phyloP scores from a whole-genome alignment of 1,140 invertebrate genomes.

The Pectinophora gossypiella region DNA sequence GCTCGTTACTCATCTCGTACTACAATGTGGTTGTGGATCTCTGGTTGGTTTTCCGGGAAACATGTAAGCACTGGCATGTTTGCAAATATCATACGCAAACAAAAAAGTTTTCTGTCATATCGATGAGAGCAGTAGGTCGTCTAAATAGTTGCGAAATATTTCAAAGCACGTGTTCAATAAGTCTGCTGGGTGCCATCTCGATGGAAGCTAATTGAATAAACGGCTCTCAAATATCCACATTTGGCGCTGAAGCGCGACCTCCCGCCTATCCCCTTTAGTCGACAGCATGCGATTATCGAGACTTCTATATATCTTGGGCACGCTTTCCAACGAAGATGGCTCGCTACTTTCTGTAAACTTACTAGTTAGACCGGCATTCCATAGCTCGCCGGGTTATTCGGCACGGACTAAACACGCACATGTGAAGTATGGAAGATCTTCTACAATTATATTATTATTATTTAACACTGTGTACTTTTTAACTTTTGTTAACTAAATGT shows the following conservation, averaged over 20 bases:
- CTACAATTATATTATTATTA: no score
- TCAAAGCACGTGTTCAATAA: not conserved
- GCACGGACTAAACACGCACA: slow-evolving; percentile 22
- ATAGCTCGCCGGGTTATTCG: slow-evolving; percentile 25
- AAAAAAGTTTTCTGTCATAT: no score
- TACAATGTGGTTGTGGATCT: no score
- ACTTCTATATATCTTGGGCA: slow-evolving; percentile 5
- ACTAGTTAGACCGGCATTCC: slow-evolving; percentile 37
- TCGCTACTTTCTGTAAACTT: slow-evolving; percentile 31
- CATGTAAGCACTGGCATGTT: no score
- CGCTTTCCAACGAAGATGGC: slow-evolving; percentile 54
- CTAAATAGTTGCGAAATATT: no score
- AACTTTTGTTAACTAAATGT: no score
- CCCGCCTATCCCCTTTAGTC: not conserved
- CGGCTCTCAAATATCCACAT: not conserved
- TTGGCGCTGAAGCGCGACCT: not conserved
- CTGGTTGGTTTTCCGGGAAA: no score
- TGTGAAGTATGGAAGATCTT: slow-evolving; percentile 11
- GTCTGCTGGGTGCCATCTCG: not conserved
- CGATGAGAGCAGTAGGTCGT: no score
- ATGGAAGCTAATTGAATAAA: not conserved
- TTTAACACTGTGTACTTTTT: no score
- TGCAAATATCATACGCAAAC: no score
- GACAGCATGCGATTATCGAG: not conserved
- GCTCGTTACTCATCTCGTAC: not conserved